Conservation (phyloP, 2,797 vertebrate genomes). For the Siniperca obscura region DNA sequence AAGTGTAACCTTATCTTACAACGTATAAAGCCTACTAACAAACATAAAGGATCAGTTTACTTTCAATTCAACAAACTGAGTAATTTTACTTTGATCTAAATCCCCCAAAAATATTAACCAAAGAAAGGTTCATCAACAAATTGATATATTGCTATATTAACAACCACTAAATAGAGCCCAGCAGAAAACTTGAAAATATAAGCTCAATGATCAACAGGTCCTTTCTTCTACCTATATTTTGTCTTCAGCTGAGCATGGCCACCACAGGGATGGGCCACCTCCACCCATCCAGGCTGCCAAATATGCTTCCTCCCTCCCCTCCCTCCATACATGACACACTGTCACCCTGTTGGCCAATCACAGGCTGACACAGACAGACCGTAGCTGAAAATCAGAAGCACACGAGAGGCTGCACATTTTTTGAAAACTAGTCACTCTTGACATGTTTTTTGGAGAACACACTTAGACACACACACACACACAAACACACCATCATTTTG, state of each 20-base stretch:
- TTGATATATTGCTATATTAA: not conserved
- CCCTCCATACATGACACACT: conserved; percentile 1
- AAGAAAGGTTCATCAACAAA: not conserved
- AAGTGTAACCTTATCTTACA: not conserved
- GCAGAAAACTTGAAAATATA: not conserved
- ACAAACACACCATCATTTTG: conserved; percentile 12
- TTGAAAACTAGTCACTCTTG: conserved; percentile 46
- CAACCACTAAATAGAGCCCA: not conserved
- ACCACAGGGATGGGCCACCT: not conserved
- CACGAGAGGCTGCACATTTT: conserved; percentile 38
- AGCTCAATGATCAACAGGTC: not conserved
- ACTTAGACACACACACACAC: conserved; percentile 10
- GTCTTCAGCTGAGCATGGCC: fast-evolving
- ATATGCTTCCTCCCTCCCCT: conserved; percentile 42
- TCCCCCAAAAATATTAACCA: not conserved
- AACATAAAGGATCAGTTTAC: not conserved
- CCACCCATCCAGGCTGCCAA: conserved; percentile 14
- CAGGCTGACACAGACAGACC: conserved; percentile 38
- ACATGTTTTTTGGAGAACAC: conserved; percentile 30
- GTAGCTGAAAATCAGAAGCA: conserved; percentile 42
- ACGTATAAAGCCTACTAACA: not conserved
- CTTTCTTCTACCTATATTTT: not conserved
- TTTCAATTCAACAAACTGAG: not conserved
- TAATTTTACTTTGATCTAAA: not conserved
- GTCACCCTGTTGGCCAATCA: conserved; percentile 66